phyloP scores from a whole-genome alignment of 2,797 vertebrate species.

The Phoebastria nigripes region DNA sequence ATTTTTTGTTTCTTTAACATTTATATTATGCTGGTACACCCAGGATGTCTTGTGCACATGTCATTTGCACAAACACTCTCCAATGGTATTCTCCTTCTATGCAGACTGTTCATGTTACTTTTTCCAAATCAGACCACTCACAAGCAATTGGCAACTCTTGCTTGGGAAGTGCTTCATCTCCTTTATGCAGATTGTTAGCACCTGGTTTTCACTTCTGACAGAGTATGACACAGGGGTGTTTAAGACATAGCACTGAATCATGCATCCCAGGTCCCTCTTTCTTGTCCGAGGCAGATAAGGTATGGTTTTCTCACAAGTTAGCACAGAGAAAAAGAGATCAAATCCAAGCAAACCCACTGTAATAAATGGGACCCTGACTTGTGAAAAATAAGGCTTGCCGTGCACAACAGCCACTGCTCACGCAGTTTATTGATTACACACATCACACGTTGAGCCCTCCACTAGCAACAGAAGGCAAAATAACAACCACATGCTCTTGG shows the following conservation, averaged over 20 bases:
- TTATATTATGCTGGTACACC: not conserved
- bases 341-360: not conserved
- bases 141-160: not conserved
- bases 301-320: not conserved
- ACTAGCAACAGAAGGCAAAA: not conserved
- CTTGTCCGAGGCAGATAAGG: not conserved
- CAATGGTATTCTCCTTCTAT: not conserved
- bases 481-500: not conserved
- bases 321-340: not conserved
- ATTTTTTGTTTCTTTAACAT: not conserved
- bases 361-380: not conserved
- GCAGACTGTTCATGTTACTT: not conserved
- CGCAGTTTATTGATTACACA: not conserved
- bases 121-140: not conserved
- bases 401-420: not conserved
- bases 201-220: not conserved
- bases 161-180: not conserved
- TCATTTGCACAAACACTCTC: not conserved
- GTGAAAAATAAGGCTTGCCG: not conserved
- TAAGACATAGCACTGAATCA: not conserved
- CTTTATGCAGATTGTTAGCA: not conserved
- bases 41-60: not conserved
- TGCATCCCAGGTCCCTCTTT: not conserved
- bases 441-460: not conserved
- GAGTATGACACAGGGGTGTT: not conserved